Evolutionary conservation across 2,888 invertebrate species (phyloP), one percentile per base, ranked within the genome.

Genomic region (Catonia carolina): DNA sequence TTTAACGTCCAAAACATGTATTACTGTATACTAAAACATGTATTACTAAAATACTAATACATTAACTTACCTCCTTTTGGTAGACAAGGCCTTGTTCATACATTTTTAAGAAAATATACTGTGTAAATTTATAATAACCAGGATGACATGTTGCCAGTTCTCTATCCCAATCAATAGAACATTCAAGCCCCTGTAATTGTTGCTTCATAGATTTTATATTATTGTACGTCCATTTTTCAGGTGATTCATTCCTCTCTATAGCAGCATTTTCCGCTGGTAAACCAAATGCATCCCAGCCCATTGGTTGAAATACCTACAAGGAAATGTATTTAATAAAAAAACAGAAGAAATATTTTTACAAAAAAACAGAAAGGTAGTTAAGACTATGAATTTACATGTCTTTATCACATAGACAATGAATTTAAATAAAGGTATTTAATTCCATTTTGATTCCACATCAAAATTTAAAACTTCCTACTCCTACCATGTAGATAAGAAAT

Each of bases 261-360:
- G 99, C 99, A 49, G 99, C 99, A 80, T 99, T 99, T 75, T 99
- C 99, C 2, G 99, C 99, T 1, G 99, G 99, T 52, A 99, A 75
- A 4, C 99, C 99, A 79, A 99, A 99, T 0, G 97, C 91, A 79
- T 99, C 99, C 96, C 97, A 99, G 0, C 99, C 99, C 75, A 99
- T 97, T 0, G 99, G 99, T 73, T 98, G 97, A 59, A 98, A 80
- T 0, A 85, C 83, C 73, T 80, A 14, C 15, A n/a, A 12, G n/a
- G n/a, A n/a, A n/a, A n/a, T n/a, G n/a, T n/a, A n/a, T n/a, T 1
- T 2, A 52, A 50, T 8, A 56, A 14, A 23, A 52, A 15, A 37
- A 15, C n/a, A 51, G 54, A 61, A 41, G 27, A 10, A 52, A 6
- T 6, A 12, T 8, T 12, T 22, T 55, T 41, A n/a, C n/a, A n/a